Percentiles rank a stretch among this genome's conserved stretches.
These are phyloP conservation scores for Nasua narica DNA, from an alignment of 2,797 vertebrate genomes.

Conservation along the genomic window DNA sequence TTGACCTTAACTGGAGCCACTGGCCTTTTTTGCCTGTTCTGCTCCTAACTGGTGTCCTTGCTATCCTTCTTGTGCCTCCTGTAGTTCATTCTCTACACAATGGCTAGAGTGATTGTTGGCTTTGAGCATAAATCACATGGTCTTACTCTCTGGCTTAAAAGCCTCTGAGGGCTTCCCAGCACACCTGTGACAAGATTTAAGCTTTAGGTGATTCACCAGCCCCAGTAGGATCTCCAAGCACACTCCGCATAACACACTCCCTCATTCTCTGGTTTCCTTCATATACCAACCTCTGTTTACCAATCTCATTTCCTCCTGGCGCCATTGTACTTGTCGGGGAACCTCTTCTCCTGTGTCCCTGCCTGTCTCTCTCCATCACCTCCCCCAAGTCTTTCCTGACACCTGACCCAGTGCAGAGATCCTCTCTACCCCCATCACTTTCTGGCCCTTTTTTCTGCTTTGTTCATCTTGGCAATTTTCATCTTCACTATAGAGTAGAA, in stretches of 20 bases:
- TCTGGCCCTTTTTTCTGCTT: neutral
- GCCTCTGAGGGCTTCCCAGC: neutral
- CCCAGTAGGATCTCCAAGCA: accelerated
- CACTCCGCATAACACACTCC: accelerated
- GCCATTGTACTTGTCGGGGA: neutral
- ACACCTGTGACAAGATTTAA: neutral
- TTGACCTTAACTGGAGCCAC: neutral
- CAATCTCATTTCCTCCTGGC: neutral
- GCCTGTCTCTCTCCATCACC: accelerated
- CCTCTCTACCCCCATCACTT: neutral
- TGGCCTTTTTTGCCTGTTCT: neutral
- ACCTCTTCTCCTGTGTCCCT: neutral
- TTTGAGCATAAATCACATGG: neutral
- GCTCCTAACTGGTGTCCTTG: neutral
- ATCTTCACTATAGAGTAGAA: neutral
- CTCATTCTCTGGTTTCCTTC: neutral
- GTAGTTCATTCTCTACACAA: neutral
- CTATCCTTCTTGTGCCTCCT: accelerated
- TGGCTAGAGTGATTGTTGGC: neutral
- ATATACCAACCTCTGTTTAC: accelerated
- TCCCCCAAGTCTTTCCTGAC: neutral
- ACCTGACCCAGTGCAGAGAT: accelerated
- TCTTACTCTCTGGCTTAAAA: neutral
- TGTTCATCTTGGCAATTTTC: neutral
- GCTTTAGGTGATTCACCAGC: neutral